phyloP scores from a whole-genome alignment of 2,888 invertebrate genomes.

The Eilema sororculum region DNA sequence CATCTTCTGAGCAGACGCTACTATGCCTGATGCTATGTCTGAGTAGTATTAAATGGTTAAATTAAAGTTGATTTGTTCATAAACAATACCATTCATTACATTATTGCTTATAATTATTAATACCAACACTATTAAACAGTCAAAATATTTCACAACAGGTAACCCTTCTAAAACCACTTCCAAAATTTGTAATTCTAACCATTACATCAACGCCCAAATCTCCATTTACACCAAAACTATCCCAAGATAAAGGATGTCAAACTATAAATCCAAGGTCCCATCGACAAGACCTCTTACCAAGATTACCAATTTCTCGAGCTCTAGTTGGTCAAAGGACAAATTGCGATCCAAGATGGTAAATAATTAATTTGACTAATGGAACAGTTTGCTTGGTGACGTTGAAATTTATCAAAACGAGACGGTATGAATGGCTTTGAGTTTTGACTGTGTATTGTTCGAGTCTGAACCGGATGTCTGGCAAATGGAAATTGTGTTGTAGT shows the following conservation, averaged over 20 bases:
- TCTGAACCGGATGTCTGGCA: conserved; percentile 43
- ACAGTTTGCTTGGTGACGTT: conserved; percentile 71
- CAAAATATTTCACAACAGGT: conserved; percentile 15
- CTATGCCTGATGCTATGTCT: too few relatives aligned
- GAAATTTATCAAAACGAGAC: conserved; percentile 74
- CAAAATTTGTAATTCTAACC: conserved; percentile 34
- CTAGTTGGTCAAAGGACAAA: conserved; percentile 80
- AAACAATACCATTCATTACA: neutral
- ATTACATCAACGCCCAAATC: conserved; percentile 39
- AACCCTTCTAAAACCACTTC: conserved; percentile 27
- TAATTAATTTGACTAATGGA: conserved; percentile 86
- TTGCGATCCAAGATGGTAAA: conserved; percentile 76
- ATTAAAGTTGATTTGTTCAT: too few relatives aligned
- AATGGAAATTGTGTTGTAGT: conserved; percentile 10
- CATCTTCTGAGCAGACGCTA: too few relatives aligned
- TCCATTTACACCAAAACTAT: conserved; percentile 48
- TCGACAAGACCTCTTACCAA: conserved; percentile 74
- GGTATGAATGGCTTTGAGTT: conserved; percentile 53
- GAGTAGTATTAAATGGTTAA: too few relatives aligned
- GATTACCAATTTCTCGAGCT: conserved; percentile 74
- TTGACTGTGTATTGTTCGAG: conserved; percentile 56
- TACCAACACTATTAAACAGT: conserved; percentile 3
- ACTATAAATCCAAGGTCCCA: conserved; percentile 54
- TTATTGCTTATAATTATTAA: conserved; percentile 1
- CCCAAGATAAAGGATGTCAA: conserved; percentile 45